phyloP scores from a whole-genome alignment of 30 jellyfish, hydroid and myxozoan genomes.

The Hydractinia symbiolongicarpus region DNA sequence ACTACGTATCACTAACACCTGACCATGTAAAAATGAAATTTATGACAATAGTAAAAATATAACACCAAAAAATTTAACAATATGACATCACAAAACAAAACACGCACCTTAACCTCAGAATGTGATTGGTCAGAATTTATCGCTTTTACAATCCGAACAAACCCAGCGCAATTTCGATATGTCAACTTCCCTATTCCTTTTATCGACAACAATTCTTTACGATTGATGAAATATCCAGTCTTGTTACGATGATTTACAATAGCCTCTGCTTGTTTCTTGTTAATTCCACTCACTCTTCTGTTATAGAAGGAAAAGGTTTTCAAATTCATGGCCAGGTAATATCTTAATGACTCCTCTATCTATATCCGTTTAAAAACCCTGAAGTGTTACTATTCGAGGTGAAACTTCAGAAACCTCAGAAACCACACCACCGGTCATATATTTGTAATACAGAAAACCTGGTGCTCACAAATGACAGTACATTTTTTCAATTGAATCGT shows the following conservation, averaged over 20 bases:
- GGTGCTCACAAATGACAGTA: too few species aligned
- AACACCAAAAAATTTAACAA: too few species aligned
- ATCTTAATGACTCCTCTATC: background rate
- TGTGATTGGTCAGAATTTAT: too few species aligned
- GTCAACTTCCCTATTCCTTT: conserved; percentile 73
- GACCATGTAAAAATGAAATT: too few species aligned
- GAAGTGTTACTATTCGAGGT: background rate
- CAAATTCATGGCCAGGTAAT: too few species aligned
- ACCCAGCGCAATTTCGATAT: conserved; percentile 75
- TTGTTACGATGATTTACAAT: conserved; percentile 60
- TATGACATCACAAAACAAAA: too few species aligned
- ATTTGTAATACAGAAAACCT: too few species aligned
- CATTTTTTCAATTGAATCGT: too few species aligned
- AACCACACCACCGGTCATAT: too few species aligned
- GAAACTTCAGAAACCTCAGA: background rate
- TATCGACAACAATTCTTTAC: conserved; percentile 56
- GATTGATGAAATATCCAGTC: conserved; percentile 57
- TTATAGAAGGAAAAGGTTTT: background rate
- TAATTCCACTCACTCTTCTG: conserved; percentile 77
- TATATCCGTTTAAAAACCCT: background rate
- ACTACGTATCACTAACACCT: too few species aligned
- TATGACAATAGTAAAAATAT: too few species aligned
- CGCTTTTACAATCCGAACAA: conserved; percentile 39
- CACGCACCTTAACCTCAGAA: too few species aligned
- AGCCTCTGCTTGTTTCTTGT: conserved; percentile 70